Conservation (phyloP, 2,113 vertebrate species). For the Python bivittatus region DNA sequence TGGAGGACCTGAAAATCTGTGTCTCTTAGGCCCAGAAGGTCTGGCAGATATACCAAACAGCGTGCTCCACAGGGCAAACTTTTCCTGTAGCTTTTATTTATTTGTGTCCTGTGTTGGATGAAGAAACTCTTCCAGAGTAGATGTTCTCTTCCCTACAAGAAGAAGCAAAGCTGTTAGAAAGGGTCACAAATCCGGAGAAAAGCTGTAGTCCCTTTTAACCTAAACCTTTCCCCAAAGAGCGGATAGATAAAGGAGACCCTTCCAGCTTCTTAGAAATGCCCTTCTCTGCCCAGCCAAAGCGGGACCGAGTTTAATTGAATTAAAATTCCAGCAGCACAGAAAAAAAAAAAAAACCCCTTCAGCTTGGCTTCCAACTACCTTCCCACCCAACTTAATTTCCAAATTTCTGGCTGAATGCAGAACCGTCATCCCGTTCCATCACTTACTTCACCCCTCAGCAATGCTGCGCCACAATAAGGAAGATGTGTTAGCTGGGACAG, state of each 20-base stretch:
- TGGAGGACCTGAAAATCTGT: background rate
- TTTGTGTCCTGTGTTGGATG: too few relatives aligned
- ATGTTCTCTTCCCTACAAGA: background rate
- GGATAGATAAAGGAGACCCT: background rate
- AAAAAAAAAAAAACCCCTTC: background rate
- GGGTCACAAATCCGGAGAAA: background rate
- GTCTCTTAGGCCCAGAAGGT: background rate
- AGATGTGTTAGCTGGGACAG: background rate
- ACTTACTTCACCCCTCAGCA: conserved; percentile 27
- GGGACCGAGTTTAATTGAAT: background rate
- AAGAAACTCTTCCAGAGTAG: background rate
- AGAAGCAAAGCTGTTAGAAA: background rate
- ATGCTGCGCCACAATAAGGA: background rate
- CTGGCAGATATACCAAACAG: background rate
- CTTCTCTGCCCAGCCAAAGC: background rate
- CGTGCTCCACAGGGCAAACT: background rate
- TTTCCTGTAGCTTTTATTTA: background rate
- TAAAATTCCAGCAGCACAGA: conserved; percentile 27
- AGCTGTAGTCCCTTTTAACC: background rate
- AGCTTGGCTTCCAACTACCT: background rate
- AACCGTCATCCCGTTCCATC: background rate
- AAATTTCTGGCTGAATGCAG: background rate
- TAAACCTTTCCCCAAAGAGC: background rate
- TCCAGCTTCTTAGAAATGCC: background rate
- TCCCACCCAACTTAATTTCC: background rate